phyloP scores from a whole-genome alignment of 2,797 vertebrate species.

The Alauda arvensis region DNA sequence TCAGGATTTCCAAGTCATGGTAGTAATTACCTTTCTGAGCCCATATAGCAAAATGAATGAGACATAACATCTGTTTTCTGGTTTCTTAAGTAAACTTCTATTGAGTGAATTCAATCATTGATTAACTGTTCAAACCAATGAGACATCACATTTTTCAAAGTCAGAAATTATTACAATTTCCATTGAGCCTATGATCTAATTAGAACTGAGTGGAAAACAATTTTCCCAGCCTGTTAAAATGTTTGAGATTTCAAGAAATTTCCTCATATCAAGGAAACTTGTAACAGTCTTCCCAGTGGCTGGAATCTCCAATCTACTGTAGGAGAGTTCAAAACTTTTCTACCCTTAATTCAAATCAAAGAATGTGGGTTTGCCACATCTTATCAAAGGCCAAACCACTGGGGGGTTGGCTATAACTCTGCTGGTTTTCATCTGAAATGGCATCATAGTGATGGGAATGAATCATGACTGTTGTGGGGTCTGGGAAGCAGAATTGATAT shows the following conservation, averaged over 20 bases:
- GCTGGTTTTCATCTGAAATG: background rate
- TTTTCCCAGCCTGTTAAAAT: conserved; percentile 26
- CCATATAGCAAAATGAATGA: conserved; percentile 36
- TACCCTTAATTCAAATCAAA: background rate
- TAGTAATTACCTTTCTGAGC: conserved; percentile 50
- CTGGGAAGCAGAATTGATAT: background rate
- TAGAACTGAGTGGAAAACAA: conserved; percentile 41
- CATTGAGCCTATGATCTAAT: conserved; percentile 22
- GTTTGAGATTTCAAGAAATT: conserved; percentile 18
- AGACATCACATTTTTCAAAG: conserved; percentile 58
- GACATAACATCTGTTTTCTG: conserved; percentile 62
- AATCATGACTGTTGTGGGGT: background rate
- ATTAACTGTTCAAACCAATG: conserved; percentile 59
- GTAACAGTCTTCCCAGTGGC: background rate
- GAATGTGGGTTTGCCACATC: background rate
- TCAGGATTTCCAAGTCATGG: conserved; percentile 32
- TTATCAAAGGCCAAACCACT: background rate
- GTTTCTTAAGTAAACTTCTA: conserved; percentile 51
- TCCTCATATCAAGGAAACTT: background rate
- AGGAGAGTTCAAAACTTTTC: background rate
- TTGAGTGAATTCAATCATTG: conserved; percentile 50
- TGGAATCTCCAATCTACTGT: background rate
- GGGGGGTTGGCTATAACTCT: background rate
- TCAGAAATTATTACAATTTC: conserved; percentile 57
- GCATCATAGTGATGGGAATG: background rate